phyloP scores from a whole-genome alignment of 2,797 vertebrate genomes.

The Enteromius thamalakanensis region DNA sequence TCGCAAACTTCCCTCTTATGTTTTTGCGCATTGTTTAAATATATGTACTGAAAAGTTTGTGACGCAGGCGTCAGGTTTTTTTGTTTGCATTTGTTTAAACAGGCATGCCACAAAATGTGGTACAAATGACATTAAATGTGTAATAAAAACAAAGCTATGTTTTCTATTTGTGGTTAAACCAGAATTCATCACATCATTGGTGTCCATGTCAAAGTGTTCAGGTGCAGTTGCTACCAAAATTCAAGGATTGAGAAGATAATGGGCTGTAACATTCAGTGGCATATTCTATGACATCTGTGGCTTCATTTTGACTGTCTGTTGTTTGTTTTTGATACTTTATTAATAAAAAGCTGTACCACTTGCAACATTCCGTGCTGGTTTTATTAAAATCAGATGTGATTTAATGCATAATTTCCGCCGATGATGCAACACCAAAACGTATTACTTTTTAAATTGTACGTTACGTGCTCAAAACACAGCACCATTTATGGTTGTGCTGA shows the following conservation, averaged over 20 bases:
- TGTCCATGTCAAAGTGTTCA: background rate
- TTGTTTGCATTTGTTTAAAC: constrained; percentile 6
- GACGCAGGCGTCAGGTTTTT: constrained; percentile 34
- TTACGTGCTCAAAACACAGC: background rate
- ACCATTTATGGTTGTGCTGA: constrained; percentile 10
- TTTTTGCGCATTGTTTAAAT: background rate
- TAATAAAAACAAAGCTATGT: constrained; percentile 22
- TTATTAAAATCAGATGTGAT: background rate
- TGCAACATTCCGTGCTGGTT: background rate
- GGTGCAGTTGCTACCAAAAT: constrained; percentile 12
- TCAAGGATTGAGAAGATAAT: background rate
- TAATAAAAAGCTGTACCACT: constrained; percentile 27
- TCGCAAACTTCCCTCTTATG: background rate
- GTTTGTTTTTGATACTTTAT: constrained; percentile 58
- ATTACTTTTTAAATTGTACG: background rate
- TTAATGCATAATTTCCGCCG: background rate
- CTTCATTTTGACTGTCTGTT: constrained; percentile 31
- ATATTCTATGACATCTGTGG: background rate
- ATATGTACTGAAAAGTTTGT: constrained; percentile 1
- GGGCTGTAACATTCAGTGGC: background rate
- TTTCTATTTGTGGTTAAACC: constrained; percentile 8
- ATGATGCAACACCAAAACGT: background rate
- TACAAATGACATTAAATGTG: constrained; percentile 41
- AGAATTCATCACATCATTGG: background rate
- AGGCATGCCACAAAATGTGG: constrained; percentile 15